Percentiles rank a stretch among this genome's conserved stretches.
Conservation (phyloP, 1,140 invertebrate genomes). For the Myzus persicae region DNA sequence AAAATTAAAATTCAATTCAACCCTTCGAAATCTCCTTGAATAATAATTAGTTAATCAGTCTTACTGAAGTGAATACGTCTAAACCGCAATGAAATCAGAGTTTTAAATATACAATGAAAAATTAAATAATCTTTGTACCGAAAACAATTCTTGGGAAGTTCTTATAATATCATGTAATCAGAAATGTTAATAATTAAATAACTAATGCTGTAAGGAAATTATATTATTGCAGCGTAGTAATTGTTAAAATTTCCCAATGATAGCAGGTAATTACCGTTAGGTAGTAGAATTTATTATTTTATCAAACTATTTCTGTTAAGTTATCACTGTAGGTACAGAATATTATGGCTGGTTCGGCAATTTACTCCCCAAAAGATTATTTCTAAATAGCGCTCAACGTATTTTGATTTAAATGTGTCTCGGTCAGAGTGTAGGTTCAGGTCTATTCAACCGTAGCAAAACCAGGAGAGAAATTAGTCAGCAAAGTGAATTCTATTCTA, state of each 20-base stretch:
- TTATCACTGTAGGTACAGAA: background rate
- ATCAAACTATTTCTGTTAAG: background rate
- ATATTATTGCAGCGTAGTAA: background rate
- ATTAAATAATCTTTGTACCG: background rate
- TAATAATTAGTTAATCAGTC: background rate
- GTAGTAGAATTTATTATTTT: background rate
- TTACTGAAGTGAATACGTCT: background rate
- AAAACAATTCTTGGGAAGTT: background rate
- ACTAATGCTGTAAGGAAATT: background rate
- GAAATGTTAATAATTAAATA: background rate
- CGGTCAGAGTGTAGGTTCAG: background rate
- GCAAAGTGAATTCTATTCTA: background rate
- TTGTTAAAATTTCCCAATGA: background rate
- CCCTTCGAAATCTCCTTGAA: background rate
- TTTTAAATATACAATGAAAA: background rate
- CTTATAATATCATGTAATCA: no score
- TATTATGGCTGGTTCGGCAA: background rate
- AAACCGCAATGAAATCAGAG: background rate
- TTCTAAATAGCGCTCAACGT: background rate
- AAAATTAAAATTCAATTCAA: background rate
- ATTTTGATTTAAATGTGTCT: background rate
- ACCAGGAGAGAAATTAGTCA: background rate
- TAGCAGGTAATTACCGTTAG: background rate
- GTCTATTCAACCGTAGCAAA: background rate
- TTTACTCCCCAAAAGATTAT: background rate